Evolutionary conservation across 1,140 invertebrate genomes (phyloP).

Genomic region (Aleiodes sp.): DNA sequence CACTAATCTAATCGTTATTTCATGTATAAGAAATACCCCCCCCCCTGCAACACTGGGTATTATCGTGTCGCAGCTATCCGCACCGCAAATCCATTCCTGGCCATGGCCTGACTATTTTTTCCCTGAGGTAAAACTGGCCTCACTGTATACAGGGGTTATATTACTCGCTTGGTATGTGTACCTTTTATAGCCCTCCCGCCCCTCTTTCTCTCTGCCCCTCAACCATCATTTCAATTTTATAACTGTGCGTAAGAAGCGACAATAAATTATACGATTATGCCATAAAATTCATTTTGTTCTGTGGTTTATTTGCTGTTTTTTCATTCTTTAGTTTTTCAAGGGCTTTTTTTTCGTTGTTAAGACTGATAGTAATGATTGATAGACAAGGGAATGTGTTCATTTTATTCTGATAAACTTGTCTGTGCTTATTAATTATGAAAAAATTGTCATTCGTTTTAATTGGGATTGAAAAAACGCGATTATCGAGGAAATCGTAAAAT

Average conservation of each 20-base stretch:
- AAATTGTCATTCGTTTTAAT: too few species aligned
- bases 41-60: not conserved
- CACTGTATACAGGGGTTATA: not conserved
- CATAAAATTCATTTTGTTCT: not conserved
- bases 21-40: conserved; percentile 33
- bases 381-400: too few species aligned
- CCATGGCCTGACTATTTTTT: not conserved
- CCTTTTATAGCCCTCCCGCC: too few species aligned
- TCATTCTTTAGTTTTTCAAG: too few species aligned
- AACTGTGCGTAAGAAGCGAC: not conserved
- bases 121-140: not conserved
- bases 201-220: too few species aligned
- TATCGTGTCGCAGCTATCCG: conserved; percentile 1
- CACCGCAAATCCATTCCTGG: not conserved
- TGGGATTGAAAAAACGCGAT: too few species aligned
- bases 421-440: too few species aligned
- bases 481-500: too few species aligned
- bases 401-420: too few species aligned
- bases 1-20: conserved; percentile 35
- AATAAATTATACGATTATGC: conserved; percentile 7
- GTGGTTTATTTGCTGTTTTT: not conserved
- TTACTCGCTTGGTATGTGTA: not conserved
- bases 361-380: too few species aligned
- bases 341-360: too few species aligned
- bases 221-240: too few species aligned